A percentile compares a stretch with the other conserved stretches of the same genome.
These are phyloP conservation scores for Calidris pugnax DNA, from an alignment of 2,113 vertebrate genomes.

Conservation along the genomic window DNA sequence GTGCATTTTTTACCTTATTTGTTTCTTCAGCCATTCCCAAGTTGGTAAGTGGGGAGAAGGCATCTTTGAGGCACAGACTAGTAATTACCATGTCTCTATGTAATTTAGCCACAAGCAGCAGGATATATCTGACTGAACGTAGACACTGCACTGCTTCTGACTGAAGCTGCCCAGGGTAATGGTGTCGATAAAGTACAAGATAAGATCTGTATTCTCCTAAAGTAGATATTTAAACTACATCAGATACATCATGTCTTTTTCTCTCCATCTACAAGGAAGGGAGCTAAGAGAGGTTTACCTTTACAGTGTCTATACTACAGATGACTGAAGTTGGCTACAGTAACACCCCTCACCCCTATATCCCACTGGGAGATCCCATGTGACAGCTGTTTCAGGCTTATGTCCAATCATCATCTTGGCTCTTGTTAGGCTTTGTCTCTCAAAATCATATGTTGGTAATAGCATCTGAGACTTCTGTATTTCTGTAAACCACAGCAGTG, in stretches of 20 bases:
- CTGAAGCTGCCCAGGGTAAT: background rate
- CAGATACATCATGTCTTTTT: background rate
- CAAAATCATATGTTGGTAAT: background rate
- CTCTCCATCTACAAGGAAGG: background rate
- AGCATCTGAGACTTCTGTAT: background rate
- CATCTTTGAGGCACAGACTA: background rate
- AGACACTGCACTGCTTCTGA: background rate
- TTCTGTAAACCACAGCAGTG: background rate
- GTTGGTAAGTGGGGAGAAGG: background rate
- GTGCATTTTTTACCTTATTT: background rate
- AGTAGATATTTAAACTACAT: background rate
- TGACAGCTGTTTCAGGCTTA: background rate
- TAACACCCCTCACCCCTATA: background rate
- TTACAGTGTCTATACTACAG: background rate
- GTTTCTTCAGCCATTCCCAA: background rate
- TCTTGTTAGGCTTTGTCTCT: background rate
- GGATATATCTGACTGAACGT: background rate
- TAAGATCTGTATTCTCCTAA: background rate
- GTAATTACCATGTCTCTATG: background rate
- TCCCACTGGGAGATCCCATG: background rate
- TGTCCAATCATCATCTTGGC: background rate
- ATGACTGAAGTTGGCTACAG: background rate
- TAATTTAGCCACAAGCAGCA: background rate
- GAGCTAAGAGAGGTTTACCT: background rate
- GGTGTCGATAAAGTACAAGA: background rate